These are phyloP conservation scores for Lepidochitona cinerea DNA, from an alignment of 2,888 invertebrate genomes.

Conservation along the genomic window DNA sequence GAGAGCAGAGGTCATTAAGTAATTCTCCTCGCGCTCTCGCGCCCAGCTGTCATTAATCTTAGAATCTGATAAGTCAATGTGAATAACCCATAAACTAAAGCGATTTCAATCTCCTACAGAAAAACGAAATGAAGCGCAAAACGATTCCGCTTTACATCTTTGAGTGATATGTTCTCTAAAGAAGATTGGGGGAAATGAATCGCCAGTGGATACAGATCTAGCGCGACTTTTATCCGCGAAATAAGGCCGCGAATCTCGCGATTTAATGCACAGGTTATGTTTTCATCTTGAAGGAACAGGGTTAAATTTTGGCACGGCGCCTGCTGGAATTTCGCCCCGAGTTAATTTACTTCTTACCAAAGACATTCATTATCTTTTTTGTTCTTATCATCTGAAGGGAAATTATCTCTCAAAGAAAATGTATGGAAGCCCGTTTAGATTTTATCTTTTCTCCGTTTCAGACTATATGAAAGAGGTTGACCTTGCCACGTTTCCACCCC, in stretches of 20 bases:
- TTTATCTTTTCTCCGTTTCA: too few relatives aligned
- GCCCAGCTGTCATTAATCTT: neutral
- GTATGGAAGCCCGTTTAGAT: too few relatives aligned
- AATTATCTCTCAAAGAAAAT: too few relatives aligned
- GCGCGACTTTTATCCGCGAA: neutral
- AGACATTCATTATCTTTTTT: neutral
- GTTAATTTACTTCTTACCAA: neutral
- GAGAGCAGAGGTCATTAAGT: constrained; percentile 6
- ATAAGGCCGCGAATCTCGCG: neutral
- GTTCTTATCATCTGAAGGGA: too few relatives aligned
- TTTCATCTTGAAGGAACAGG: neutral
- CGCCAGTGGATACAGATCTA: neutral
- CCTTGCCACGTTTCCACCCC: neutral
- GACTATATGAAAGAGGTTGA: too few relatives aligned
- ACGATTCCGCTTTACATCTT: neutral
- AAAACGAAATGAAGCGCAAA: neutral
- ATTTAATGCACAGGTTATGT: neutral
- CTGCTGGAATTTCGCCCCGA: neutral
- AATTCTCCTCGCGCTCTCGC: neutral
- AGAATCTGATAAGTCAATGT: neutral
- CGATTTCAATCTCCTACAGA: neutral
- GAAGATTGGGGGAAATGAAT: neutral
- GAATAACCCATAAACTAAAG: neutral
- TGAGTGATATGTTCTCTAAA: neutral
- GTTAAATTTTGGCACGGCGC: neutral